These are phyloP conservation scores for Novumbra hubbsi DNA, from an alignment of 2,797 vertebrate species.

Conservation along the genomic window DNA sequence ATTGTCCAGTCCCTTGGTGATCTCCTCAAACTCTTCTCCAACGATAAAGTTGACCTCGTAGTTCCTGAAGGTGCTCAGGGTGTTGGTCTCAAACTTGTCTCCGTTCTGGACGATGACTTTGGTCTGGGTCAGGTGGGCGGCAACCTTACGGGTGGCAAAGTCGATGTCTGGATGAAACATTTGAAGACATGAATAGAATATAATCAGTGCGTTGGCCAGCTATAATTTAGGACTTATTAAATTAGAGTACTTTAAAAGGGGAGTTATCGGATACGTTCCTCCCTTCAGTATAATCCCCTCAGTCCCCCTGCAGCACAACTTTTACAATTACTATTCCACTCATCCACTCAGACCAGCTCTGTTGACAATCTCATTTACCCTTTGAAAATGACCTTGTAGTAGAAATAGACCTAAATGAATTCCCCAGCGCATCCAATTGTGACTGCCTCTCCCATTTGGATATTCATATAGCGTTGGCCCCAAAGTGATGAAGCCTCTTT, in stretches of 20 bases:
- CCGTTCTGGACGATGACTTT: conserved; percentile 86
- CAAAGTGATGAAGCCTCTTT: conserved; percentile 54
- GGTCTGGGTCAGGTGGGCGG: conserved; percentile 80
- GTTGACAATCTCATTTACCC: conserved; percentile 50
- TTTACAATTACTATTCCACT: conserved; percentile 44
- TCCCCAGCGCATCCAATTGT: conserved; percentile 26
- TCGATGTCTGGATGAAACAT: conserved; percentile 79
- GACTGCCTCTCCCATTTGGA: conserved; percentile 38
- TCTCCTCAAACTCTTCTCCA: conserved; percentile 88
- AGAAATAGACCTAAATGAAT: conserved; percentile 46
- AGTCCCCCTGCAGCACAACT: conserved; percentile 19
- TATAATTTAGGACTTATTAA: too few relatives aligned
- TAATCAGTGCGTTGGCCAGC: too few relatives aligned
- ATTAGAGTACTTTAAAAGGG: too few relatives aligned
- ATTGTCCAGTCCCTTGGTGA: conserved; percentile 85
- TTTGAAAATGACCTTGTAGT: conserved; percentile 55
- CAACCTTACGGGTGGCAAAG: conserved; percentile 91
- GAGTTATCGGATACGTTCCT: too few relatives aligned
- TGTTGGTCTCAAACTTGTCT: conserved; percentile 85
- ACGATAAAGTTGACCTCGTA: conserved; percentile 84
- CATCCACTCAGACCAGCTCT: conserved; percentile 32
- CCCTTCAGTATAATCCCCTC: conserved; percentile 1
- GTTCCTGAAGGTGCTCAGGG: conserved; percentile 88
- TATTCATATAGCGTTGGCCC: conserved; percentile 64
- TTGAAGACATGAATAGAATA: too few relatives aligned